phyloP scores from a whole-genome alignment of 2,113 vertebrate species.

The Leptosomus discolor region DNA sequence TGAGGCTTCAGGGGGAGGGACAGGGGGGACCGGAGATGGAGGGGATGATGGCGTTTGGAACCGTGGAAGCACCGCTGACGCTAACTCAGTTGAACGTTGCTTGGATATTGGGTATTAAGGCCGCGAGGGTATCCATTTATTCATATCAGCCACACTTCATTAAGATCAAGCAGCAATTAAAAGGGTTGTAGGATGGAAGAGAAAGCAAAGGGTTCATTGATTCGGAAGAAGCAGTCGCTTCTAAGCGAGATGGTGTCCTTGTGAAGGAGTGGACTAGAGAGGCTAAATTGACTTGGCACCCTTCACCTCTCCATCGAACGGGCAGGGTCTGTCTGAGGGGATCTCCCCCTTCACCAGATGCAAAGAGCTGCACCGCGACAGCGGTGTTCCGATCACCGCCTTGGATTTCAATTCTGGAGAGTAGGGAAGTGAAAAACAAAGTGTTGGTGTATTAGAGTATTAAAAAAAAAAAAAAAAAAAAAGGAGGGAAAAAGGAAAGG shows the following conservation, averaged over 20 bases:
- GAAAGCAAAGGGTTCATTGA: not conserved
- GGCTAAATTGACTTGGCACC: not conserved
- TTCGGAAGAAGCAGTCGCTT: not conserved
- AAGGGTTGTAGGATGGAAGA: not conserved
- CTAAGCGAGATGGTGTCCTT: not conserved
- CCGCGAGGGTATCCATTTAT: not conserved
- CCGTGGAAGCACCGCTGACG: not conserved
- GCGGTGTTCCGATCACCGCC: not conserved
- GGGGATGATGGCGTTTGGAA: not conserved
- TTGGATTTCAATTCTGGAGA: not conserved
- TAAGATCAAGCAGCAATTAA: conserved; percentile 67
- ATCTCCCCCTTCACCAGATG: not conserved
- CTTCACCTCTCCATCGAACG: not conserved
- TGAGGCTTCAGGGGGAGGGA: not conserved
- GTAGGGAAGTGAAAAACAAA: not conserved
- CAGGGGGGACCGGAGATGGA: not conserved
- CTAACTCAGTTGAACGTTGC: not conserved
- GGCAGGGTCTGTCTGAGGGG: not conserved
- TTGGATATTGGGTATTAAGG: not conserved
- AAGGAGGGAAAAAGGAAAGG: not conserved
- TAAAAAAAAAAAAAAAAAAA: not conserved
- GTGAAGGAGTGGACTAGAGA: not conserved
- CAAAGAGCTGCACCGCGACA: not conserved
- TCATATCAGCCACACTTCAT: conserved; percentile 54
- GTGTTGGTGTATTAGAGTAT: not conserved